These are phyloP conservation scores for Tragelaphus scriptus DNA, from an alignment of 2,113 vertebrate species.

Conservation along the genomic window DNA sequence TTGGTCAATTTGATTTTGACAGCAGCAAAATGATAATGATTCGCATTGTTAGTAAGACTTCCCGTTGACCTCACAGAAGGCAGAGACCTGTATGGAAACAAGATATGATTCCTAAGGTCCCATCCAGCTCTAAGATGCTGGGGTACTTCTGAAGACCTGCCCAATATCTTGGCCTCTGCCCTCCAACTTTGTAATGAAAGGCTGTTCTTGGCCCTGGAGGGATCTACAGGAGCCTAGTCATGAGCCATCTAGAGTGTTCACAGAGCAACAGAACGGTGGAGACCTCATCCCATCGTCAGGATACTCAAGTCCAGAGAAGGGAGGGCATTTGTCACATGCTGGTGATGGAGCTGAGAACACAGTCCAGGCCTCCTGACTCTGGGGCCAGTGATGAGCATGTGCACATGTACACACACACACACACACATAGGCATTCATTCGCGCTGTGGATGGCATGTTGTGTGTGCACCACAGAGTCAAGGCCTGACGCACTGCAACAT, in stretches of 20 bases:
- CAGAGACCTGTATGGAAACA: neutral
- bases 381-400: neutral
- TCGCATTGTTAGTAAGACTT: neutral
- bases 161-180: neutral
- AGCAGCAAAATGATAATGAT: neutral
- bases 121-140: neutral
- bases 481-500: fast-evolving
- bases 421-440: neutral
- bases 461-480: neutral
- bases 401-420: neutral
- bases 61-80: neutral
- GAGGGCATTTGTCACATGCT: neutral
- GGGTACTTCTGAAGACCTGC: neutral
- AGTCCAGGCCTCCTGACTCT: neutral
- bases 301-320: neutral
- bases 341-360: neutral
- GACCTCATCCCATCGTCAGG: neutral
- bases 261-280: neutral
- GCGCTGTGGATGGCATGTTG: neutral
- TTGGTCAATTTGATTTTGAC: neutral
- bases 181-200: neutral
- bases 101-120: neutral
- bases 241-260: neutral
- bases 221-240: neutral
- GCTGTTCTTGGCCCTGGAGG: neutral